These are phyloP conservation scores for Rhadina sibilatrix DNA, from an alignment of 2,113 vertebrate genomes.

Conservation along the genomic window DNA sequence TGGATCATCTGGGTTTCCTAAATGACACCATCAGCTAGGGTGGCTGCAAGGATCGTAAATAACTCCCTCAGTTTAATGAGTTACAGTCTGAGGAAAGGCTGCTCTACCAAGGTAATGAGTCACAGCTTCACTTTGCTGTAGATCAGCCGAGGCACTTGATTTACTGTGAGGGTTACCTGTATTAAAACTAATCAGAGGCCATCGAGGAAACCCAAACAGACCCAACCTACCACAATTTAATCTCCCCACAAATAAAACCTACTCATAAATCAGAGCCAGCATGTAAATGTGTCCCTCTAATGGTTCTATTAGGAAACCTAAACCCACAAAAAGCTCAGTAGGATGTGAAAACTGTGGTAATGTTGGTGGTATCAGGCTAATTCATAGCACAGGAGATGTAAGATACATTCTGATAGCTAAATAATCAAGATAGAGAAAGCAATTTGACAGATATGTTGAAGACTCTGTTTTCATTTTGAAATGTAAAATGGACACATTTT, in stretches of 20 bases:
- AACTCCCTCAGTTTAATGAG: constrained; percentile 15
- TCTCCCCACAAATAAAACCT: constrained; percentile 30
- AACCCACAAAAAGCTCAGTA: constrained; percentile 15
- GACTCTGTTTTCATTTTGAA: neutral
- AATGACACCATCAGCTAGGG: neutral
- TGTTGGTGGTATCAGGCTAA: neutral
- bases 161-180: neutral
- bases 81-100: neutral
- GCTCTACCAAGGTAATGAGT: constrained; percentile 1
- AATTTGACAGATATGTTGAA: neutral
- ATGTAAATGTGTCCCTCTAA: neutral
- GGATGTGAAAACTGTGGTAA: neutral
- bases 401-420: neutral
- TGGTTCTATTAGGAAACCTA: neutral
- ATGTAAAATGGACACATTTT: neutral
- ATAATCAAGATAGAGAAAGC: neutral
- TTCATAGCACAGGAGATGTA: neutral
- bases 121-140: neutral
- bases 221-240: constrained; percentile 8
- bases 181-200: constrained; percentile 32
- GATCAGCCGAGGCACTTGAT: constrained; percentile 28
- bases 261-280: constrained; percentile 35
- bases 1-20: neutral
- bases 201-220: constrained; percentile 24
- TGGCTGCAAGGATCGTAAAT: constrained; percentile 3